Evolutionary conservation across 2,797 vertebrate genomes (phyloP).

Genomic region (Danio choprae): DNA sequence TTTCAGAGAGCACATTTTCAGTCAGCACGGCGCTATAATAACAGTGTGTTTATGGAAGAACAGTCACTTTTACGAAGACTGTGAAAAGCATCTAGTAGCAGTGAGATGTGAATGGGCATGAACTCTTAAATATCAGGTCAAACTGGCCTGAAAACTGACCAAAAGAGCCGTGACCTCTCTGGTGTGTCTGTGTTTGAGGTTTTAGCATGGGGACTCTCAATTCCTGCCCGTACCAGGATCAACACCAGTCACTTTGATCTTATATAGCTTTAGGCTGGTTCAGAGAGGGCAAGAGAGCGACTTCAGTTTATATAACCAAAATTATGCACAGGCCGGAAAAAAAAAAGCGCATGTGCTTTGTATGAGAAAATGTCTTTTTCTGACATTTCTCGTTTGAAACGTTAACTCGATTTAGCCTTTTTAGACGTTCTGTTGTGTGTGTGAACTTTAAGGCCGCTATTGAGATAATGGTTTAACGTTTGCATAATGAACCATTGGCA

Average conservation of each 20-base stretch:
- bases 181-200: constrained; percentile 60
- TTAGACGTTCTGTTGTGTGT: constrained; percentile 17
- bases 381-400: background rate
- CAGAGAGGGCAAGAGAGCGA: constrained; percentile 49
- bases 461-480: constrained; percentile 24
- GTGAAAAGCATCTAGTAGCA: constrained; percentile 44
- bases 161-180: constrained; percentile 33
- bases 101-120: constrained; percentile 57
- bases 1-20: constrained; percentile 15
- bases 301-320: constrained; percentile 66
- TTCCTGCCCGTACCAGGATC: constrained; percentile 73
- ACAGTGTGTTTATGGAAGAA: background rate
- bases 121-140: constrained; percentile 63
- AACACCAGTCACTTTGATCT: constrained; percentile 74
- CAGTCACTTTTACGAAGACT: constrained; percentile 8
- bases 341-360: constrained; percentile 17
- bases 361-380: constrained; percentile 27
- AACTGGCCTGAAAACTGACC: constrained; percentile 66
- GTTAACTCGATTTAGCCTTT: constrained; percentile 7
- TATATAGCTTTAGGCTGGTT: constrained; percentile 50
- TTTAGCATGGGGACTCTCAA: constrained; percentile 75
- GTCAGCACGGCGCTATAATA: background rate
- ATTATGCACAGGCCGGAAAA: constrained; percentile 60
- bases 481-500: constrained; percentile 14
- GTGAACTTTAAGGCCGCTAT: constrained; percentile 21